Percentiles rank a stretch among this genome's conserved stretches.
Evolutionary conservation across 2,888 invertebrate genomes (phyloP).

Genomic region (Pogonocherus hispidulus): DNA sequence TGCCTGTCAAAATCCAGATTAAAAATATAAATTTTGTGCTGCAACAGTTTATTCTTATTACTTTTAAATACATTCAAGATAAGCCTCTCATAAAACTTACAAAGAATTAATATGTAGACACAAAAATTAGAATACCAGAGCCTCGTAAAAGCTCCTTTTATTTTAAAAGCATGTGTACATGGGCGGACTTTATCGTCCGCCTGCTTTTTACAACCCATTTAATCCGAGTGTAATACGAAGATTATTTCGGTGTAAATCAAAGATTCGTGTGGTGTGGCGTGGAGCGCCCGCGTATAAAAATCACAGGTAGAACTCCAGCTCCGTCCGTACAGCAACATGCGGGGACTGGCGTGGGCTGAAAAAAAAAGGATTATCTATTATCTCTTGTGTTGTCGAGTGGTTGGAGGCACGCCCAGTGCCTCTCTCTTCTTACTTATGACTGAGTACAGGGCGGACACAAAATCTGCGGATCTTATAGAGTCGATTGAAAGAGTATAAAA

Average conservation of each 20-base stretch:
- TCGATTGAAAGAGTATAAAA: too few species aligned
- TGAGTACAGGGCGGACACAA: slow-evolving; percentile 20
- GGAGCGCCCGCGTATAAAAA: slow-evolving; percentile 32
- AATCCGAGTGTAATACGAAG: slow-evolving; percentile 43
- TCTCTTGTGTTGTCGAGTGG: slow-evolving; percentile 57
- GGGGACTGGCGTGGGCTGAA: slow-evolving; percentile 25
- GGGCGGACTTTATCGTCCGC: slow-evolving; percentile 21
- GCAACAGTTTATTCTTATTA: too few species aligned
- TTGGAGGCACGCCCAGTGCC: slow-evolving; percentile 54
- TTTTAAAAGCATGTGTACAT: slow-evolving; percentile 3
- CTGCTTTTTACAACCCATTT: slow-evolving; percentile 30
- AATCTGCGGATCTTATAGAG: background rate
- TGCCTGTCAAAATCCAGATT: too few species aligned
- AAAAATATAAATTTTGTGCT: too few species aligned
- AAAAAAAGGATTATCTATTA: slow-evolving; percentile 60
- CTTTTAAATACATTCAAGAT: too few species aligned
- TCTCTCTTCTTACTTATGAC: slow-evolving; percentile 32
- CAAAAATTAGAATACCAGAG: slow-evolving; percentile 6
- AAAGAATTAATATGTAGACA: background rate
- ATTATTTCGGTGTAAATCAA: slow-evolving; percentile 44
- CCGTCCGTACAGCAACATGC: slow-evolving; percentile 12
- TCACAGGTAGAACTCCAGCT: slow-evolving; percentile 28
- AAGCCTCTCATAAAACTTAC: background rate
- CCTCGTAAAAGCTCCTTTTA: slow-evolving; percentile 32
- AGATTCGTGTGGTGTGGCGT: slow-evolving; percentile 35